Evolutionary conservation across 2,888 invertebrate species (phyloP), one percentile per base, ranked within the genome.

Genomic region (Ferrisia virgata): DNA sequence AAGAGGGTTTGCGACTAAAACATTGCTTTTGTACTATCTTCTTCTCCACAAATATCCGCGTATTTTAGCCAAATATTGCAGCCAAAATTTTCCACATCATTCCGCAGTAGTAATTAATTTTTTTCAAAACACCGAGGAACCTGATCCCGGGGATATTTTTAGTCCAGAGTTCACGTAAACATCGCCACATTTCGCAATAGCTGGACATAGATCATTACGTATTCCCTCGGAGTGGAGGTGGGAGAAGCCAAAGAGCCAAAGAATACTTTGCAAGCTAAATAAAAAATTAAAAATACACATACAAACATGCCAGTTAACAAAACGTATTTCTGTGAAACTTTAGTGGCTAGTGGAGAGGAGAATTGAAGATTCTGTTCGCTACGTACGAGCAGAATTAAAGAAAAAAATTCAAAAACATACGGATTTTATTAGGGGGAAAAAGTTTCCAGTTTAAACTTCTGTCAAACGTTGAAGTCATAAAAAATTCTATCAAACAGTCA

Each of bases 341-440:
- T 22, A 11, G 53, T 22, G 2, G n/a, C 2, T 2, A 6, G n/a
- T 1, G 43, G 22, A 53, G 8, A 8, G 9, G 6, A 47, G 18
- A n/a, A n/a, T n/a, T n/a, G n/a, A 47, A 47, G 18, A 47, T n/a
- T 18, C 11, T 31, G 13, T 28, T 1, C 5, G 72, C 31, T 72
- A 58, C 18, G 58, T 43, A 53, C 58, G n/a, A 81, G 58, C 8
- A 8, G 18, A 80, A 80, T 58, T 22, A 82, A 82, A 31, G 25
- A 64, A 64, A 81, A 81, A 25, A 81, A 81, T 58, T 43, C 18
- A 80, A 80, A 80, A 80, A 22, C 18, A 15, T 13, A 13, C 15
- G 2, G 18, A 15, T 28, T 47, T 28, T 78, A 18, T 8, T 4
- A 18, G 1, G 69, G 3, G n/a, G 36, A 47, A 53, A 47, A 22